Evolutionary conservation across 2,888 invertebrate species (phyloP), one percentile per base, ranked within the genome.

Genomic region (Meganola albula): DNA sequence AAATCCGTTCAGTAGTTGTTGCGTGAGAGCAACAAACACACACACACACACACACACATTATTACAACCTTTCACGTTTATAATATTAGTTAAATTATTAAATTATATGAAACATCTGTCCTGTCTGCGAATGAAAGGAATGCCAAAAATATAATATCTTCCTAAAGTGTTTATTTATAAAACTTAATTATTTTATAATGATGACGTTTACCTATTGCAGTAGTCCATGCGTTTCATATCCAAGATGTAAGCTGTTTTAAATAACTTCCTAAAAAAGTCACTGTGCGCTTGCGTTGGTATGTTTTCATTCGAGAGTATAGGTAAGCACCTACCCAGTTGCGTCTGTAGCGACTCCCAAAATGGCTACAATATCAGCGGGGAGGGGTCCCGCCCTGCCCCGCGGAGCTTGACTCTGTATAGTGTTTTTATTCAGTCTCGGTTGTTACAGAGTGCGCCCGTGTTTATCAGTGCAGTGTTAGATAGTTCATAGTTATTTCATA

Each of bases 401-500:
- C 33, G 33, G 33, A 33, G 33, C 33, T 33, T 33, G 33, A 33
- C 33, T 33, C 33, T 33, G 33, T 33, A 33, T 33, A 33, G 33
- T 33, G 33, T 33, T 33, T 33, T 33, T 33, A 33, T 33, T 34
- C 33, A 34, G 27, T 34, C 27, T 34, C 33, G 33, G 33, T 34
- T 34, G 27, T 34, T 34, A 34, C 33, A 34, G 33, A 34, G 33
- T 34, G 33, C 33, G 33, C 33, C 33, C 33, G 33, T 34, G 33
- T 34, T 34, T 34, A 34, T 34, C 33, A 34, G 33, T 34, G 33
- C 33, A 34, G 33, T 34, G 33, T 34, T 34, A 34, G 33, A 34
- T 34, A 34, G 33, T 34, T 34, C 33, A 34, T 34, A 34, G 33
- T 33, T 34, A 34, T 34, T 34, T 34, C 33, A 34, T 34, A 34